Conservation (phyloP, 2,113 vertebrate species). For the Oenanthe melanoleuca region DNA sequence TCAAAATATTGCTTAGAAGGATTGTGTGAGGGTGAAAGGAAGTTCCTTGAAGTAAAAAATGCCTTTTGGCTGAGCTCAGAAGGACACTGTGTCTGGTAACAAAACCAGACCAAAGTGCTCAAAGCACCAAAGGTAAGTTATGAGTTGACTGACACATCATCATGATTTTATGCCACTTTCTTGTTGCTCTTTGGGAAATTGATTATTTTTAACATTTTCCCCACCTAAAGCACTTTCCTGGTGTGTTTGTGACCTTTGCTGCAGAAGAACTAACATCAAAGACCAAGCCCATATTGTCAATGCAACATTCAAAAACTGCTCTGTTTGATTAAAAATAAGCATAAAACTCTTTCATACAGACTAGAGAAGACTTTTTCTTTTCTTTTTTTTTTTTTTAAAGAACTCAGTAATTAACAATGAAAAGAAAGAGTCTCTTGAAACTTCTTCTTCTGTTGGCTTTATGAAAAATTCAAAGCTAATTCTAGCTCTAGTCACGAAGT, state of each 20-base stretch:
- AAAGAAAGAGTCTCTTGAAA: constrained; percentile 58
- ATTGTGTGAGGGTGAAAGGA: background rate
- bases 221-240: background rate
- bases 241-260: background rate
- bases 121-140: background rate
- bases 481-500: constrained; percentile 24
- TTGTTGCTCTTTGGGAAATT: background rate
- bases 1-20: background rate
- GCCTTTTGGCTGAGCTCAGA: background rate
- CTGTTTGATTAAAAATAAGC: constrained; percentile 17
- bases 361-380: background rate
- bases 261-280: background rate
- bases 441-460: constrained; percentile 16
- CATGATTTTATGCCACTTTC: background rate
- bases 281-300: background rate
- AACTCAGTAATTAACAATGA: constrained; percentile 27
- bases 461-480: constrained; percentile 51
- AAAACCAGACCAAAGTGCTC: background rate
- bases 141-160: background rate
- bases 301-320: constrained; percentile 10
- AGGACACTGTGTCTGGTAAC: background rate
- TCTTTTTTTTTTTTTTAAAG: background rate
- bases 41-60: background rate
- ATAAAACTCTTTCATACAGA: constrained; percentile 15
- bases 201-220: background rate